These are phyloP conservation scores for Pogonomyrmex californicus DNA, from an alignment of 1,140 invertebrate genomes.

Conservation along the genomic window DNA sequence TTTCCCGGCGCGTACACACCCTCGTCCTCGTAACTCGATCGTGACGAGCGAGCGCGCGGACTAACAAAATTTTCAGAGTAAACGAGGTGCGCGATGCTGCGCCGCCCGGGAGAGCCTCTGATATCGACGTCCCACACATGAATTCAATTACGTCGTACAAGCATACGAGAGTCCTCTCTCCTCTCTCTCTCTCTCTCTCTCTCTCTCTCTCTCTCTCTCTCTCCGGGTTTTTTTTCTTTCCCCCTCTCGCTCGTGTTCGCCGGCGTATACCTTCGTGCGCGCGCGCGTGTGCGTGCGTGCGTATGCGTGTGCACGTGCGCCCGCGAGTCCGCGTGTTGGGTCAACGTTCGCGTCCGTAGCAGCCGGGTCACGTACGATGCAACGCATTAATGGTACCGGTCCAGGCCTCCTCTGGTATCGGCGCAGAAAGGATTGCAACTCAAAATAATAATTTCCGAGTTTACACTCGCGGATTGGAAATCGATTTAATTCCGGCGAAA, in stretches of 20 bases:
- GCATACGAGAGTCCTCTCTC: constrained; percentile 47
- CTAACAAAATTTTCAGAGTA: constrained; percentile 66
- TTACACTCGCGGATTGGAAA: constrained; percentile 41
- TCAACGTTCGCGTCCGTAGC: constrained; percentile 64
- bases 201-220: too few relatives aligned
- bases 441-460: constrained; percentile 58
- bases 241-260: constrained; percentile 1
- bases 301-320: not conserved
- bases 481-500: constrained; percentile 19
- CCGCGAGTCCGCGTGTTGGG: constrained; percentile 58
- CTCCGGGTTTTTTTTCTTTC: constrained; percentile 31
- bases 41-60: constrained; percentile 62
- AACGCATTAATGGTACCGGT: constrained; percentile 52
- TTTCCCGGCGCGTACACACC: constrained; percentile 62
- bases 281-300: not conserved
- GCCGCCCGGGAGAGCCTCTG: constrained; percentile 50
- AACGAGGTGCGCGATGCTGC: constrained; percentile 60
- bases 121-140: constrained; percentile 69
- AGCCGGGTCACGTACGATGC: constrained; percentile 67
- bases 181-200: not conserved
- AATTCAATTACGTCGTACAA: constrained; percentile 69
- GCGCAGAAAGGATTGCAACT: constrained; percentile 35
- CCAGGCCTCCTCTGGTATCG: constrained; percentile 20
- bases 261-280: not conserved
- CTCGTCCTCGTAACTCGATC: constrained; percentile 57